phyloP scores from a whole-genome alignment of 2,888 invertebrate species.

The Cabera pusaria region DNA sequence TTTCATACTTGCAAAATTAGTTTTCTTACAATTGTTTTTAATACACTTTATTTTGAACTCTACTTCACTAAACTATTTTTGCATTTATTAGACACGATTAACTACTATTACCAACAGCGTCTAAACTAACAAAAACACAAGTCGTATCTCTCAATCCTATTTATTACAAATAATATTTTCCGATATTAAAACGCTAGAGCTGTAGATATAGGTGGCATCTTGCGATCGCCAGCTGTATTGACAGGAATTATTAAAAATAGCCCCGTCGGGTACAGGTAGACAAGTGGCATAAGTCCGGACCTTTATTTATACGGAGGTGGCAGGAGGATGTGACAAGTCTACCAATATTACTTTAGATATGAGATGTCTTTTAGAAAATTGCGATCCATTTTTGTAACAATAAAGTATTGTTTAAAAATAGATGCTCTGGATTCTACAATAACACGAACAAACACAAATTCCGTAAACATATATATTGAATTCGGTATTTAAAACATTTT shows the following conservation, averaged over 20 bases:
- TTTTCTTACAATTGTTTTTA: too few species aligned
- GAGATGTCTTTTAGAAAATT: background rate
- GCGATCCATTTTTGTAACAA: background rate
- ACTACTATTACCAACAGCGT: too few species aligned
- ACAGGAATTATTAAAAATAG: slow-evolving; percentile 42
- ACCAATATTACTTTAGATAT: background rate
- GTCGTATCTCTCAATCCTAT: slow-evolving; percentile 3
- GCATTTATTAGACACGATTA: too few species aligned
- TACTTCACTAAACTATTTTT: too few species aligned
- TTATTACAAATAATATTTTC: slow-evolving; percentile 20
- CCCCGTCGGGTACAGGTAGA: slow-evolving; percentile 27
- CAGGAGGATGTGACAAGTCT: slow-evolving; percentile 4
- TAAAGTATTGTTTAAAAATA: too few species aligned
- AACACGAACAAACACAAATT: too few species aligned
- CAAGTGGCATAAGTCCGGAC: slow-evolving; percentile 9
- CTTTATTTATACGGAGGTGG: slow-evolving; percentile 14
- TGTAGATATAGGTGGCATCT: slow-evolving; percentile 42
- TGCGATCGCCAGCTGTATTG: slow-evolving; percentile 39
- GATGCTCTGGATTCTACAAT: too few species aligned
- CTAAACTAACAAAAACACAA: too few species aligned
- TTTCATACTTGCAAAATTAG: too few species aligned
- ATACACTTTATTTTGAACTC: too few species aligned
- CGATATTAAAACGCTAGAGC: slow-evolving; percentile 58
- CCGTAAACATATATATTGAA: too few species aligned
- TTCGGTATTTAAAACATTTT: too few species aligned